These are phyloP conservation scores for Egretta garzetta DNA, from an alignment of 2,113 vertebrate species.

Conservation along the genomic window DNA sequence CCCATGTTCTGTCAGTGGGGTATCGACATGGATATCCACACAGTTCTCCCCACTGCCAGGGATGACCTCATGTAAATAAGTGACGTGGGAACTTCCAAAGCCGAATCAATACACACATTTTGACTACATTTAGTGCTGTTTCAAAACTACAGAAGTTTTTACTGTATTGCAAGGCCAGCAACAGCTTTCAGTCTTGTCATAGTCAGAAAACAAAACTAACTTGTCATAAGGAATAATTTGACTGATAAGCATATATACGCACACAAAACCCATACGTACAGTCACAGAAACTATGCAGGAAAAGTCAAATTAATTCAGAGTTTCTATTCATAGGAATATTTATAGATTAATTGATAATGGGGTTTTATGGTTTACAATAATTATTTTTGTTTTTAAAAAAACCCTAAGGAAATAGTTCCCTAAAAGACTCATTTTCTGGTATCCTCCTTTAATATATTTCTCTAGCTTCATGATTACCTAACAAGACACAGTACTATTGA, in stretches of 20 bases:
- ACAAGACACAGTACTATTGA: slow-evolving; percentile 32
- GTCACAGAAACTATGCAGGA: background rate
- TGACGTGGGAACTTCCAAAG: background rate
- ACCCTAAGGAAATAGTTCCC: background rate
- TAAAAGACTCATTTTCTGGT: background rate
- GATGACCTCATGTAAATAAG: background rate
- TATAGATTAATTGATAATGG: background rate
- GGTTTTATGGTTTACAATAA: background rate
- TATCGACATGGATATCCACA: no score
- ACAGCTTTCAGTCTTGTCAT: background rate
- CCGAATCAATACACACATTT: background rate
- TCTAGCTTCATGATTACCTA: background rate
- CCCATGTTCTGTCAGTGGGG: background rate
- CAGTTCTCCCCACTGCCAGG: background rate
- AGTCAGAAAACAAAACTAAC: background rate
- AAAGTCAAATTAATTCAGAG: background rate
- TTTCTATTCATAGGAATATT: background rate
- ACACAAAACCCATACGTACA: background rate
- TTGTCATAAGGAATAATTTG: background rate
- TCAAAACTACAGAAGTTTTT: background rate
- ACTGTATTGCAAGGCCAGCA: background rate
- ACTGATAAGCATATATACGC: background rate
- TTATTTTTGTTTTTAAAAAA: background rate
- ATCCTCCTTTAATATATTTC: background rate
- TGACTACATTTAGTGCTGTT: background rate